A percentile compares a stretch with the other conserved stretches of the same genome.
Evolutionary conservation across 1,140 invertebrate genomes (phyloP).

Genomic region (Drosophila arizonae): DNA sequence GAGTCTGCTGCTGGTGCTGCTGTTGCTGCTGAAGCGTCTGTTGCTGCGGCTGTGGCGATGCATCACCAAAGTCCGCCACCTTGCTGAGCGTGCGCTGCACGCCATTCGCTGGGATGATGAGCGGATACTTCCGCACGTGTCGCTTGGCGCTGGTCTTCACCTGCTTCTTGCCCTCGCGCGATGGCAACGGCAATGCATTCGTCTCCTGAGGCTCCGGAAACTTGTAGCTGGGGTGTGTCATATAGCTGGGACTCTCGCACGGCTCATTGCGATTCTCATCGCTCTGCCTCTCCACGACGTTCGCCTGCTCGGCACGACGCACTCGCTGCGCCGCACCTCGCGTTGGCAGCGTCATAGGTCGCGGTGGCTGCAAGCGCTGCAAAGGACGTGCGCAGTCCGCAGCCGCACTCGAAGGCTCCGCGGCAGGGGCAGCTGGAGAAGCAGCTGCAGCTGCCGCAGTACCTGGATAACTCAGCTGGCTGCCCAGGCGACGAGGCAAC

Average conservation of each 20-base stretch:
- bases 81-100: conserved; percentile 86
- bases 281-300: conserved; percentile 58
- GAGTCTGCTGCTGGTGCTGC: conserved; percentile 13
- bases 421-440: not conserved
- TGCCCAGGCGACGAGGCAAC: conserved; percentile 52
- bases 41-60: conserved; percentile 1
- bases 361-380: conserved; percentile 59
- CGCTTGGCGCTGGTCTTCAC: conserved; percentile 87
- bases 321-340: conserved; percentile 65
- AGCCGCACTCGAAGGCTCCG: not conserved
- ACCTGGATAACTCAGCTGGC: conserved; percentile 30
- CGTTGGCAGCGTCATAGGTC: conserved; percentile 78
- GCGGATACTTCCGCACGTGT: conserved; percentile 93
- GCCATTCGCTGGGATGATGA: conserved; percentile 90
- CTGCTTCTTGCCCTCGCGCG: conserved; percentile 89
- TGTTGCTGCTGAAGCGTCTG: conserved; percentile 13
- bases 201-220: conserved; percentile 83
- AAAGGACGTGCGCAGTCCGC: conserved; percentile 2
- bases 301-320: conserved; percentile 47
- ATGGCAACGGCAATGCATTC: conserved; percentile 92
- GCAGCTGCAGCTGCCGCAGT: not conserved
- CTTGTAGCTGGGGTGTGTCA: conserved; percentile 68
- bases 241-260: conserved; percentile 82
- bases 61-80: conserved; percentile 82
- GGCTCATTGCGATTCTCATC: conserved; percentile 34